Evolutionary conservation across 2,113 vertebrate species (phyloP).

Genomic region (Sinocyclocheilus rhinocerous): DNA sequence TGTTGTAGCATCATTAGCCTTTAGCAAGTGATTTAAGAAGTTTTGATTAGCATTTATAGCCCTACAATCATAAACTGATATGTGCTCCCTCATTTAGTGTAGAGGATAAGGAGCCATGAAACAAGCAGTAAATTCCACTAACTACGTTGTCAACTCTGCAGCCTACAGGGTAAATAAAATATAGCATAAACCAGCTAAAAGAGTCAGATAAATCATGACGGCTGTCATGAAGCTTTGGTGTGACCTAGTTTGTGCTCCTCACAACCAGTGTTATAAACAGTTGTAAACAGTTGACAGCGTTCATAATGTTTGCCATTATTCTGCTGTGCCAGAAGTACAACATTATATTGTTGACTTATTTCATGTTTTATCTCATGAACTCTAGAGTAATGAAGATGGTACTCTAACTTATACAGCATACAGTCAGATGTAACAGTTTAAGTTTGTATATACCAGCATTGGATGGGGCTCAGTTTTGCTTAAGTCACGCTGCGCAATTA

Average conservation of each 20-base stretch:
- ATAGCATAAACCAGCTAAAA: constrained; percentile 18
- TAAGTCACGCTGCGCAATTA: neutral
- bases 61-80: constrained; percentile 11
- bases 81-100: neutral
- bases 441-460: too few species aligned
- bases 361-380: neutral
- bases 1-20: constrained; percentile 1
- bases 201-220: neutral
- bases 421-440: neutral
- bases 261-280: neutral
- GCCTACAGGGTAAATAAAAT: constrained; percentile 31
- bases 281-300: neutral
- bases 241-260: neutral
- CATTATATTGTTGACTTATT: too few species aligned
- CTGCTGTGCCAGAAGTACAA: too few species aligned
- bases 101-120: constrained; percentile 24
- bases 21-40: constrained; percentile 30
- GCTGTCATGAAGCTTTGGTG: neutral
- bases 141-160: neutral
- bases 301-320: constrained; percentile 11
- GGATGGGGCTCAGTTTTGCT: too few species aligned
- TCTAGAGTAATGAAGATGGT: neutral
- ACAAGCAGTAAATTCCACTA: constrained; percentile 1
- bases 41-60: constrained; percentile 22
- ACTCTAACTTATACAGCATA: neutral